Evolutionary conservation across 2,888 invertebrate genomes (phyloP), one percentile per base, ranked within the genome.

Genomic region (Hyles lineata): DNA sequence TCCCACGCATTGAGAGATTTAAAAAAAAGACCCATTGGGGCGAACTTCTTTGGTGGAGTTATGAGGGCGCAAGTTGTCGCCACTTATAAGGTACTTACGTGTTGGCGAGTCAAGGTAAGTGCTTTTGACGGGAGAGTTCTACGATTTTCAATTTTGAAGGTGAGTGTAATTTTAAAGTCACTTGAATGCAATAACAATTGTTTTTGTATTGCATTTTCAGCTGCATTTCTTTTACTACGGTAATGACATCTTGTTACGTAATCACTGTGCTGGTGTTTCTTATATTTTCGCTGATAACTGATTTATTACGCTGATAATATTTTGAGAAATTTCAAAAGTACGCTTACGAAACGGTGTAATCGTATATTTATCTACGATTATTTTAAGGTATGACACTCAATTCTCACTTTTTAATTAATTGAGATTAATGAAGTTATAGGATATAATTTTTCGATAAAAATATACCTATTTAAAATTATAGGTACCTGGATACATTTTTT

Each of bases 41-140:
- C 55, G 55, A 55, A 55, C 19, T 55, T 55, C 17, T 55, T 55
- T 55, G n/a, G 19, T 55, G 17, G 5, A 55, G n/a, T 55, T 55
- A n/a, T 55, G 55, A 55, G n/a, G 55, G 19, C 19, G n/a, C 55
- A 15, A 55, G 55, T 55, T 55, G 55, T 55, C 43, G 55, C 55
- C 55, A 55, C 55, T 55, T n/a, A 55, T 55, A n/a, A n/a, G 19
- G 19, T 55, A 19, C n/a, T 55, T 55, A n/a, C 8, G 8, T 7
- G 55, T n/a, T 55, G 55, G 55, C 17, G 55, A 55, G 55, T 55
- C n/a, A 55, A 55, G 55, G 55, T 55, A 55, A 55, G 55, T 55
- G 55, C n/a, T 55, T 55, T 55, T n/a, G 8, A 55, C 55, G n/a
- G 55, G 6, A 55, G 55, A n/a, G 43, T 4, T 19, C 8, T n/a